Evolutionary conservation across 2,888 invertebrate species (phyloP), one percentile per base, ranked within the genome.

Genomic region (Polydrusus pterygomalis): DNA sequence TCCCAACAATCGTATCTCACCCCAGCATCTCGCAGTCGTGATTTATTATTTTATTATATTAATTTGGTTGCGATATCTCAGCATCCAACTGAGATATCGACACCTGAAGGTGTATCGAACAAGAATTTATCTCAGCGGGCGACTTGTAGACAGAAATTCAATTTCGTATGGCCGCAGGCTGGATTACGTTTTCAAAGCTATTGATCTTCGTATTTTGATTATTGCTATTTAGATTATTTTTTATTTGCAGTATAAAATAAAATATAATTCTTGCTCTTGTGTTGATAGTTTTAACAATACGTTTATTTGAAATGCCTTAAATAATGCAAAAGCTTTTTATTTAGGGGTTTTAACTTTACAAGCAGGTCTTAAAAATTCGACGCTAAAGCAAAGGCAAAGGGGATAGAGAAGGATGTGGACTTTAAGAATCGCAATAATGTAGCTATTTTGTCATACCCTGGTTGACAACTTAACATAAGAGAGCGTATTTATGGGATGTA

Each of bases 11-110:
- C 64, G 13, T 69, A 76, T 76, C 76, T 43, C 43, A 18, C 56
- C 51, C 51, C 45, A 68, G 45, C 64, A 76, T 76, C 76, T 71
- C 71, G 38, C 60, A 38, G 65, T 77, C 77, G 77, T 77, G 77
- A 73, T 74, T 77, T 77, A 77, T 77, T 77, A 77, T 77, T 77
- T 74, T 73, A 77, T 77, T 77, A 77, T 74, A 77, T 77, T 77
- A 77, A 77, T 77, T 77, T 77, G 67, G 73, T 68, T 74, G 43
- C 70, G 77, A 77, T 77, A 77, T 77, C 73, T 58, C 43, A 63
- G 77, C 54, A 20, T 63, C 73, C 73, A 64, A 58, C 69, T 38
- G 77, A 49, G 70, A 63, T 69, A 74, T 73, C 77, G 73, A 77
- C 77, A 77, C 77, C 77, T 67, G 70, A 74, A 77, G 77, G 77